Percentiles rank a stretch among this genome's conserved stretches.
Evolutionary conservation across 2,797 vertebrate species (phyloP).

Genomic region (Semaprochilodus insignis): DNA sequence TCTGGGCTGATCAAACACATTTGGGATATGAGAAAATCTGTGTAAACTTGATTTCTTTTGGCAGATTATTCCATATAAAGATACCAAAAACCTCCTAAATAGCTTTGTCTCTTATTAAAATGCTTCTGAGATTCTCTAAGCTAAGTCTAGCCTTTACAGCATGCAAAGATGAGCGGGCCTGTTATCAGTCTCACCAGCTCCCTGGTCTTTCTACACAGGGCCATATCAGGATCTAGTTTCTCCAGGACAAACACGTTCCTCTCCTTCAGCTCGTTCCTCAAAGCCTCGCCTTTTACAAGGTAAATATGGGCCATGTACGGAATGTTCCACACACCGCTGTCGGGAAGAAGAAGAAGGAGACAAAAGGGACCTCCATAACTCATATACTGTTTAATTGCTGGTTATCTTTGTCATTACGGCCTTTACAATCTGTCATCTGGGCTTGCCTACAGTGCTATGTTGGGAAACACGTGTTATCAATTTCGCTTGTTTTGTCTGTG

Average conservation of each 20-base stretch:
- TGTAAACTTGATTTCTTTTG: background rate
- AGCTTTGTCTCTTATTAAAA: background rate
- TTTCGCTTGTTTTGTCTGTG: constrained; percentile 37
- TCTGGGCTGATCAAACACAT: background rate
- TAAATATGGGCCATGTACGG: constrained; percentile 96
- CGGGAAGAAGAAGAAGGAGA: constrained; percentile 36
- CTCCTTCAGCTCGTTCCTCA: constrained; percentile 91
- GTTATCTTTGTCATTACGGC: background rate
- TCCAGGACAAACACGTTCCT: constrained; percentile 93
- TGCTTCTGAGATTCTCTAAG: background rate
- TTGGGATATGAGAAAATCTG: background rate
- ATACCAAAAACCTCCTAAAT: background rate
- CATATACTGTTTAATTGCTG: background rate
- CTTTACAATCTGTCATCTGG: constrained; percentile 2
- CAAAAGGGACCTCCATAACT: background rate
- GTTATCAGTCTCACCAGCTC: constrained; percentile 87
- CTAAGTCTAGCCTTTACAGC: background rate
- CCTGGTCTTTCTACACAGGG: constrained; percentile 90
- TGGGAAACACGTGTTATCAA: constrained; percentile 34
- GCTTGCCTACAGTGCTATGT: background rate
- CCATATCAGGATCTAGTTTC: constrained; percentile 96
- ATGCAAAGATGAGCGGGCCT: background rate
- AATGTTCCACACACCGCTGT: constrained; percentile 96
- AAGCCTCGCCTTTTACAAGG: constrained; percentile 87
- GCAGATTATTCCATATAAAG: too few species aligned